A percentile compares a stretch with the other conserved stretches of the same genome.
Conservation (phyloP, 1,140 invertebrate species). For the Calosoma granatense region DNA sequence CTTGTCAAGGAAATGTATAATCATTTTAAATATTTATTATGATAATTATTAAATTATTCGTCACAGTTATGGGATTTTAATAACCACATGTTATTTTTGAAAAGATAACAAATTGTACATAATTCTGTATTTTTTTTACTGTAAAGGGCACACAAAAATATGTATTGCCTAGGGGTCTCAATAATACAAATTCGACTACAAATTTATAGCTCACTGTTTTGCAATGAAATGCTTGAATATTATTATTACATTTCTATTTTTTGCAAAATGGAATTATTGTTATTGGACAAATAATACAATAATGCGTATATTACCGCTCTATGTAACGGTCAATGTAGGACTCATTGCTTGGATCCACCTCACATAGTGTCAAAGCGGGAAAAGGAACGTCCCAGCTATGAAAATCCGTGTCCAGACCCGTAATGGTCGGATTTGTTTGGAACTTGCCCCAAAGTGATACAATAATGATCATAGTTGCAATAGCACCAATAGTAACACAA, state of each 20-base stretch:
- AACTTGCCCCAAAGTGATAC: constrained; percentile 66
- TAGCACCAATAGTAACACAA: constrained; percentile 51
- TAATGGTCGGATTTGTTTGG: constrained; percentile 70
- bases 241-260: no score
- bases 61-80: not conserved
- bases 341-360: not conserved
- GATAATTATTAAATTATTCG: not conserved
- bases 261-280: no score
- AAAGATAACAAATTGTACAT: constrained; percentile 55
- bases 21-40: constrained; percentile 1
- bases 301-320: no score
- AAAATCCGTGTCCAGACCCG: constrained; percentile 60
- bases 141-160: no score
- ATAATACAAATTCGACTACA: no score
- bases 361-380: not conserved
- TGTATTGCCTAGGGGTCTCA: no score
- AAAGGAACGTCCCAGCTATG: constrained; percentile 29
- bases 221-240: no score
- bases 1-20: not conserved
- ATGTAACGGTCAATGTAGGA: not conserved
- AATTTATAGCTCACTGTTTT: no score
- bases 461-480: constrained; percentile 57
- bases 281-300: no score
- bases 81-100: constrained; percentile 3
- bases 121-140: constrained; percentile 67